These are phyloP conservation scores for Carcinoscorpius rotundicauda DNA, from an alignment of 1,140 invertebrate genomes.

Conservation along the genomic window DNA sequence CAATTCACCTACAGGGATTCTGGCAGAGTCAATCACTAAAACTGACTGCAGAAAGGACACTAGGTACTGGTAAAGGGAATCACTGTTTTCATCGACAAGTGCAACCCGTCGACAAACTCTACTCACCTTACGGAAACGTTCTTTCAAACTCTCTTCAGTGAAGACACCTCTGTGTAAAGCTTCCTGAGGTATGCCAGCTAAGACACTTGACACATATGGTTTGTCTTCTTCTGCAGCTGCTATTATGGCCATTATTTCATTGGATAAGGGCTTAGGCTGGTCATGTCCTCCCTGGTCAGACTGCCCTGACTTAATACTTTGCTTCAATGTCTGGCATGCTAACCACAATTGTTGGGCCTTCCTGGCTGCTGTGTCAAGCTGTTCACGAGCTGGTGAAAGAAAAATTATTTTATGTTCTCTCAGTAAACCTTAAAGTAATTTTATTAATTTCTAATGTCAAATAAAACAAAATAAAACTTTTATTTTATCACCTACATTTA, in stretches of 20 bases:
- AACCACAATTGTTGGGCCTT: conserved; percentile 82
- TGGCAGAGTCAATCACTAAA: conserved; percentile 33
- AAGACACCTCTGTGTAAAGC: conserved; percentile 65
- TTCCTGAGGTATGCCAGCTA: conserved; percentile 52
- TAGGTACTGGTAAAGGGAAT: conserved; percentile 64
- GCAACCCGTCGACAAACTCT: conserved; percentile 50
- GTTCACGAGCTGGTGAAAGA: conserved; percentile 48
- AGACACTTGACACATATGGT: conserved; percentile 7
- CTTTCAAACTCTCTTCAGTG: conserved; percentile 67
- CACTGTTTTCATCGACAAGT: conserved; percentile 58
- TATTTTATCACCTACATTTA: too few species aligned
- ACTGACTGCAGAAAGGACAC: conserved; percentile 71
- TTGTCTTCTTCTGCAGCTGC: conserved; percentile 47
- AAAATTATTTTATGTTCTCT: too few species aligned
- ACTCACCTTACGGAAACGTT: conserved; percentile 65
- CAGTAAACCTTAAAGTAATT: too few species aligned
- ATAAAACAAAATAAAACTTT: too few species aligned
- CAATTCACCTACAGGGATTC: conserved; percentile 34
- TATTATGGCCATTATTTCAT: conserved; percentile 35
- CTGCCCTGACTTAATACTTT: too few species aligned
- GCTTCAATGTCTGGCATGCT: conserved; percentile 56
- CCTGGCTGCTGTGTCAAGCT: conserved; percentile 60
- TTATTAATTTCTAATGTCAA: too few species aligned
- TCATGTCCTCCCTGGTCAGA: too few species aligned
- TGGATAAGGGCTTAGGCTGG: too few species aligned